Evolutionary conservation across 2,888 invertebrate species (phyloP), one percentile per base, ranked within the genome.

Genomic region (Cephus runcator): DNA sequence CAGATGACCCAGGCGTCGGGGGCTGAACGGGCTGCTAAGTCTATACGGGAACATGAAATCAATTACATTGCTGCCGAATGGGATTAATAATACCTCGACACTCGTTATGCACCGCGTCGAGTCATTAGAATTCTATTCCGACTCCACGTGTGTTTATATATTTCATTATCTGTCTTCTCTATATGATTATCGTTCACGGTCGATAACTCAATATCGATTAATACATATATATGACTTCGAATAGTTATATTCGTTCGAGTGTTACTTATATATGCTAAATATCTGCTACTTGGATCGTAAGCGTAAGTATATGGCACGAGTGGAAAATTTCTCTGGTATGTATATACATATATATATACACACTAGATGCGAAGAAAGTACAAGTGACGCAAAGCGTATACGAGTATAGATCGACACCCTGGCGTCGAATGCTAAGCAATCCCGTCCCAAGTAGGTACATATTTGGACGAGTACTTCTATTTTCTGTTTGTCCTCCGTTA

Each of bases 401-500:
- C 33, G 34, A 71, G 31, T 69, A 69, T 69, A 69, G 74, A 78
- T 78, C 75, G 78, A 78, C 76, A 73, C 76, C 75, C 75, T 15
- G 35, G 77, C 69, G 56, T 56, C 23, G 23, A 56, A 56, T 56
- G 56, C 56, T 56, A 9, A 56, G 56, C 71, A 71, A 75, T 77
- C 75, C 71, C 15, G 9, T 31, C 31, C 69, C 35, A 15, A 56
- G 34, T 73, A 68, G 31, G 76, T 78, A 78, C 78, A 78, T 78
- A 78, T 78, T 78, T 78, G 78, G 69, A 78, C 31, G 73, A 12
- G 73, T 73, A 75, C 69, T 75, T 75, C 31, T 34, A 76, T 78
- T 77, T 78, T 78, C 76, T 78, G 68, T 76, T 78, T 76, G 76
- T 68, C 69, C 35, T n/a, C 31, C 33, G 73, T 78, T 78, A 78